Evolutionary conservation across 2,113 vertebrate species (phyloP).

Genomic region (Pagrus major): DNA sequence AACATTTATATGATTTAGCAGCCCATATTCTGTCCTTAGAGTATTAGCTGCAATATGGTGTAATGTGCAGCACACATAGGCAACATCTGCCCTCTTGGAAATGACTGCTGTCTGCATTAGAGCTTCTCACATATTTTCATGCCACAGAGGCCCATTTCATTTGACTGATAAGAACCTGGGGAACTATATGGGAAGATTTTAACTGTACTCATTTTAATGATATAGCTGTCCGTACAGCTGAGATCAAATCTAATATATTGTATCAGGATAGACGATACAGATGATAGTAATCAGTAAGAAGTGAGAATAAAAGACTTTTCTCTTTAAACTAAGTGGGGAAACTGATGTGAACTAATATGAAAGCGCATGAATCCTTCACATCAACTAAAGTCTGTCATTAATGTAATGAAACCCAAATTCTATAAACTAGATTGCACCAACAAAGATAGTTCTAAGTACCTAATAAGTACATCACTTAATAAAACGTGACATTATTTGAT

Average conservation of each 20-base stretch:
- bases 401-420: not conserved
- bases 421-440: too few species aligned
- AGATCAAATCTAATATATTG: slow-evolving; percentile 15
- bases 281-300: slow-evolving; percentile 8
- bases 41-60: slow-evolving; percentile 13
- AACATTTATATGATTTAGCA: slow-evolving; percentile 18
- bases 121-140: slow-evolving; percentile 15
- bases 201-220: slow-evolving; percentile 29
- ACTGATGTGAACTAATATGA: not conserved
- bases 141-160: slow-evolving; percentile 16
- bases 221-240: not conserved
- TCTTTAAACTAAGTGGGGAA: not conserved
- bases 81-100: slow-evolving; percentile 25
- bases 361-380: not conserved
- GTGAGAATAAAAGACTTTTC: not conserved
- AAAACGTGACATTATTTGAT: too few species aligned
- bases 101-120: slow-evolving; percentile 21
- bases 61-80: slow-evolving; percentile 21
- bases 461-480: too few species aligned
- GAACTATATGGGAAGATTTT: slow-evolving; percentile 4
- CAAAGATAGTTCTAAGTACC: too few species aligned
- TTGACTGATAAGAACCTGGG: slow-evolving; percentile 18
- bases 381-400: not conserved
- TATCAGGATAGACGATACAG: not conserved
- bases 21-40: not conserved